Base-by-base conservation (phyloP, 2,113 vertebrate genomes). In the Butorides virescens region DNA sequence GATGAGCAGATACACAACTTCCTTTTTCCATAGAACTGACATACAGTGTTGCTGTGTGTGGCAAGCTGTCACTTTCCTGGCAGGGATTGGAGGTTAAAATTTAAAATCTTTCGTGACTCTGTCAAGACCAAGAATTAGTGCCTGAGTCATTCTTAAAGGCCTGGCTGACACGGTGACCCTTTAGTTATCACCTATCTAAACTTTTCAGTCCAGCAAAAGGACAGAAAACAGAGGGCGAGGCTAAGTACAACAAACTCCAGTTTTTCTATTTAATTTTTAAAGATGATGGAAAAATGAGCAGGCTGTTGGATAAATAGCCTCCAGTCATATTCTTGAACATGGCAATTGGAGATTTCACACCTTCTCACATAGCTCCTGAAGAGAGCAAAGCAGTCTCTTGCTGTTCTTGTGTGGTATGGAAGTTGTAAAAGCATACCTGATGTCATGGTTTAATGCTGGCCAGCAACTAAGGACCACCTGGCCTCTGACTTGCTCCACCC, bases 21-120 rank as follows among this genome's bases (percentile, higher is more conserved):
- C 63, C 59, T 29, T 80, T 76, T 97, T 94, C 90, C 59, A 4
- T 59, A 63, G 93, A 95, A 88, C 4, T 14, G 10, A 7, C 18
- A 1, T 0, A 1, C 30, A 7, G 0, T 4, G 9, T 15, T 74
- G 55, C 5, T 65, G 1, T 10, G 8, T 13, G 5, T 30, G 12
- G 17, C 76, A 36, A 15, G 25, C 50, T 36, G 59, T 11, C 18
- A 0, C 34, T 74, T 55, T 29, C 36, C 62, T 44, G 86, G 13
- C 30, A 36, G 46, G 16, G 20, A 6, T 0, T 2, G 32, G 42
- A 32, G 13, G 39, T 91, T 10, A 19, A 39, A 37, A 61, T 11
- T 30, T 47, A 34, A 88, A 88, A 52, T 1, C 3, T 30, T n/a
- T 6, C 0, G 1, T 58, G 79, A 68, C 20, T 26, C 15, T 66